Evolutionary conservation across 2,888 invertebrate species (phyloP).

Genomic region (Orchestes rusci): DNA sequence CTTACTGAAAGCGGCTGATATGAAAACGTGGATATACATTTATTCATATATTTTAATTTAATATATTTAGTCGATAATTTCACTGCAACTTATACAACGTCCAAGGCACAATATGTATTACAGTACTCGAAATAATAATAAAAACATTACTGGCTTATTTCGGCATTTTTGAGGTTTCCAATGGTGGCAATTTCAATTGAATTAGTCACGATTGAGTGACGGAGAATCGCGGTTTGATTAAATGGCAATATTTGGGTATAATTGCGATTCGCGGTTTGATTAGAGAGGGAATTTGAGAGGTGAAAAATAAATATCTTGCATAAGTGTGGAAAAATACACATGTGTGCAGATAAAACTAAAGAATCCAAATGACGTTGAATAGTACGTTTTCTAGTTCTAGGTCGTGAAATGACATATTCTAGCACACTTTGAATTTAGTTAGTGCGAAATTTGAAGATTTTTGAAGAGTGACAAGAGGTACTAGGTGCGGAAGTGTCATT

Average conservation of each 20-base stretch:
- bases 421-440: too few relatives aligned
- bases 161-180: background rate
- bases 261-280: too few relatives aligned
- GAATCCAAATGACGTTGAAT: too few relatives aligned
- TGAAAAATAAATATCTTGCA: background rate
- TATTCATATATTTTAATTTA: slow-evolving; percentile 8
- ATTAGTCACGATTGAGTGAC: background rate
- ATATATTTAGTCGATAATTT: background rate
- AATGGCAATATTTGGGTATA: too few relatives aligned
- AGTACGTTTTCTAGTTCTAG: too few relatives aligned
- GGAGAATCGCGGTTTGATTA: background rate
- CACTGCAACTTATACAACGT: slow-evolving; percentile 28
- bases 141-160: slow-evolving; percentile 3
- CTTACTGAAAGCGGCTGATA: slow-evolving; percentile 32
- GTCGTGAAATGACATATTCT: too few relatives aligned
- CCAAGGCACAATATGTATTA: slow-evolving; percentile 44
- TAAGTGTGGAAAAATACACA: too few relatives aligned
- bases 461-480: too few relatives aligned
- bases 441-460: too few relatives aligned
- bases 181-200: background rate
- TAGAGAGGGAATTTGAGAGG: background rate
- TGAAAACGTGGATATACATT: slow-evolving; percentile 30
- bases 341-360: too few relatives aligned
- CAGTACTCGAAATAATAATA: slow-evolving; percentile 35
- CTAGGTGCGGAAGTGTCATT: too few relatives aligned